These are phyloP conservation scores for Cotesia vestalis DNA, from an alignment of 1,140 invertebrate genomes.

Conservation along the genomic window DNA sequence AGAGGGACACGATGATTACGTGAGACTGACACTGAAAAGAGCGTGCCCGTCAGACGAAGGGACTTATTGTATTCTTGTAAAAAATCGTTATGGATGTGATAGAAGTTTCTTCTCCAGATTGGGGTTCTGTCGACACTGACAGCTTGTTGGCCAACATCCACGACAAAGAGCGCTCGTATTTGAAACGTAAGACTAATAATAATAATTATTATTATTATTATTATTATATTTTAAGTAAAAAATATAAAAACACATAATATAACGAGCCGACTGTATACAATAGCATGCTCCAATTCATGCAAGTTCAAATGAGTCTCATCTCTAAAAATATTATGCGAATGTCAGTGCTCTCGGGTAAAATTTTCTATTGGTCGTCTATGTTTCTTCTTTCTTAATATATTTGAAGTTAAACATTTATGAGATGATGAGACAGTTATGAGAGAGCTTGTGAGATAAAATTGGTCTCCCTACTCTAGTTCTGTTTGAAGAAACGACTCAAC, in stretches of 20 bases:
- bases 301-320: conserved; percentile 1
- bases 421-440: background rate
- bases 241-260: conserved; percentile 15
- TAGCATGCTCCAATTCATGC: conserved; percentile 26
- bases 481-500: conserved; percentile 11
- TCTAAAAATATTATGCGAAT: conserved; percentile 35
- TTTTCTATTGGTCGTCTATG: too few relatives aligned
- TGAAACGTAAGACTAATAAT: conserved; percentile 69
- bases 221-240: conserved; percentile 3
- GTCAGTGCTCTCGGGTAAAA: conserved; percentile 25
- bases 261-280: background rate
- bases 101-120: conserved; percentile 79
- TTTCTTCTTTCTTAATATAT: background rate
- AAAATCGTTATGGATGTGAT: conserved; percentile 89
- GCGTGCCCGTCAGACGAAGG: conserved; percentile 87
- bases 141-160: conserved; percentile 59
- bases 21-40: conserved; percentile 87
- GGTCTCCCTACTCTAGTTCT: conserved; percentile 31
- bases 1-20: conserved; percentile 84
- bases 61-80: conserved; percentile 92
- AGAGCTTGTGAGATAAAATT: conserved; percentile 30
- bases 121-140: conserved; percentile 60
- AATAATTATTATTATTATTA: too few relatives aligned
- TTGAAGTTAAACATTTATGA: background rate
- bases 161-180: conserved; percentile 64